Conservation (phyloP, 53 echinoderm and acorn worm species). For the Mesocentrotus franciscanus region DNA sequence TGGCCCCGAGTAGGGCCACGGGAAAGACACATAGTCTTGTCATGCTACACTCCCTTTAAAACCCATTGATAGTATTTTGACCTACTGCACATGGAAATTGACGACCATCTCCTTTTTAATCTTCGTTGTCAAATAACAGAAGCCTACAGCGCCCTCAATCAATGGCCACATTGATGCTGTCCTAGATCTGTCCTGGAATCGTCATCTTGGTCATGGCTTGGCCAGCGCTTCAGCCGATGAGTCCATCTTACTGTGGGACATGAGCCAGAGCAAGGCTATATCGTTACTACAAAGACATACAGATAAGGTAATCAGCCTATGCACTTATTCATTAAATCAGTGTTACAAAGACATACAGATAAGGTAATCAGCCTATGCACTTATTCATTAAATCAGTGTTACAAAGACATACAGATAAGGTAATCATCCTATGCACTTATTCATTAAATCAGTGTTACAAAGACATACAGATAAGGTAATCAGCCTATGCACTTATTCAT, state of each 20-base stretch:
- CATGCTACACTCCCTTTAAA: too few relatives aligned
- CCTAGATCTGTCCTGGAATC: slow-evolving; percentile 93
- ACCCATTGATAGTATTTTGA: too few relatives aligned
- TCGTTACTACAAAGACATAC: slow-evolving; percentile 78
- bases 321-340: too few relatives aligned
- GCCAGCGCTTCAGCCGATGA: slow-evolving; percentile 94
- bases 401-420: slow-evolving; percentile 92
- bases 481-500: too few relatives aligned
- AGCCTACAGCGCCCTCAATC: slow-evolving; percentile 18
- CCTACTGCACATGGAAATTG: too few relatives aligned
- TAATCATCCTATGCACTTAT: slow-evolving; percentile 27
- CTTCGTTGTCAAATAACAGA: neutral
- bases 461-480: slow-evolving; percentile 94
- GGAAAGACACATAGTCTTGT: too few relatives aligned
- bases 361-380: slow-evolving; percentile 70
- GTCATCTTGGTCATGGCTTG: slow-evolving; percentile 76
- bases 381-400: too few relatives aligned
- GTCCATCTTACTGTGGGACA: slow-evolving; percentile 93
- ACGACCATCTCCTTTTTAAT: too few relatives aligned
- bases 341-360: slow-evolving; percentile 88
- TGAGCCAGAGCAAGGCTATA: slow-evolving; percentile 75
- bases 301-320: slow-evolving; percentile 80
- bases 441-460: too few relatives aligned
- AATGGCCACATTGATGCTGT: slow-evolving; percentile 87
- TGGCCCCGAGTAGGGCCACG: too few relatives aligned